Percentiles rank a stretch among this genome's conserved stretches.
phyloP scores from a whole-genome alignment of 1,140 invertebrate genomes.

The Zeugodacus cucurbitae region DNA sequence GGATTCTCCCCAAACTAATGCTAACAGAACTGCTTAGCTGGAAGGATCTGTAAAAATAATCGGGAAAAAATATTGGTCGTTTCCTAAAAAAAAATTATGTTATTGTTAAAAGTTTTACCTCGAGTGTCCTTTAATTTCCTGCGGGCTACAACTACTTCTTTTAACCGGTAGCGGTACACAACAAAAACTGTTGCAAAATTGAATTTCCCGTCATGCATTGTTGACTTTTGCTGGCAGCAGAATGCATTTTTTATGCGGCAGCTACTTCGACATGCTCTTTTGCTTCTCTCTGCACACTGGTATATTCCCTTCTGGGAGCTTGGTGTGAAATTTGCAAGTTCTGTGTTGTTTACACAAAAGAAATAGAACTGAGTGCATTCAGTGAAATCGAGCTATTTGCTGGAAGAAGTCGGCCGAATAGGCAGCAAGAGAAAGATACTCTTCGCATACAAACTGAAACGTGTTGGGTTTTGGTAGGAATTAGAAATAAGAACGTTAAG shows the following conservation, averaged over 20 bases:
- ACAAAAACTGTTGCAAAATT: not conserved
- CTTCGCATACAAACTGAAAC: too few species aligned
- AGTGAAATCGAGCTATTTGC: not conserved
- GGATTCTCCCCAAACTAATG: too few species aligned
- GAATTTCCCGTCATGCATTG: conserved; percentile 3
- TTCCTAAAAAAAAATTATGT: too few species aligned
- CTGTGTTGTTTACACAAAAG: not conserved
- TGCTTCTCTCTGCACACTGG: not conserved
- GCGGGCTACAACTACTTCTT: too few species aligned
- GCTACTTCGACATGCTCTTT: not conserved
- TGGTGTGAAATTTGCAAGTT: not conserved
- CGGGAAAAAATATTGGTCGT: not conserved
- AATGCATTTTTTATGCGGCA: not conserved
- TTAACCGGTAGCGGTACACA: not conserved
- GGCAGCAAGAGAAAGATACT: too few species aligned
- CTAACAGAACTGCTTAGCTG: too few species aligned
- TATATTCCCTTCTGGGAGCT: not conserved
- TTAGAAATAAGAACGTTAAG: too few species aligned
- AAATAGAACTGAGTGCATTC: not conserved
- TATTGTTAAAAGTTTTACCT: too few species aligned
- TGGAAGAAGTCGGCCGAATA: too few species aligned
- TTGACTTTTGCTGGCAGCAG: not conserved
- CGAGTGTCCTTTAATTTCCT: not conserved
- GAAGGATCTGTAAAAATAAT: not conserved
- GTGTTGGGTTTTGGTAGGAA: too few species aligned